phyloP scores from a whole-genome alignment of 2,888 invertebrate species.

The Oscheius onirici region DNA sequence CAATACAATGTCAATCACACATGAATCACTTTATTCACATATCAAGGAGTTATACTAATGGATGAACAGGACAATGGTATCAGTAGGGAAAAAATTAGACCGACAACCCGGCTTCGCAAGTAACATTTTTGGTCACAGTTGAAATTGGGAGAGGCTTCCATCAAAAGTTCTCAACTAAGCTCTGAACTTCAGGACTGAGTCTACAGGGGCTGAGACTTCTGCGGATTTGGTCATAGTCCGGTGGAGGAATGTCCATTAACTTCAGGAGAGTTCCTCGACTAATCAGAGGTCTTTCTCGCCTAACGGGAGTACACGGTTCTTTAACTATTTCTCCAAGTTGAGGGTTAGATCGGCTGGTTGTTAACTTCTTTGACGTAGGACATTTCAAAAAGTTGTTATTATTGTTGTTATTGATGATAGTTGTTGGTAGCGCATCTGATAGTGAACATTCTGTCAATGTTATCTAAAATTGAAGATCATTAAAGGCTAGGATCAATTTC shows the following conservation, averaged over 20 bases:
- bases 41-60: too few relatives aligned
- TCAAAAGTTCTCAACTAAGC: slow-evolving; percentile 5
- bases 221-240: slow-evolving; percentile 17
- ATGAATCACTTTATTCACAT: too few relatives aligned
- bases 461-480: slow-evolving; percentile 1
- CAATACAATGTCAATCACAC: too few relatives aligned
- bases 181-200: slow-evolving; percentile 23
- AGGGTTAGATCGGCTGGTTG: slow-evolving; percentile 18
- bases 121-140: too few relatives aligned
- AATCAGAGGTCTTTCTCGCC: not conserved
- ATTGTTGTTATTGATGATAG: slow-evolving; percentile 8
- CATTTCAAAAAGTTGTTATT: slow-evolving; percentile 27
- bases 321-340: not conserved
- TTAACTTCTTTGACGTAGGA: slow-evolving; percentile 18
- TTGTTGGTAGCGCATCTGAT: not conserved
- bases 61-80: too few relatives aligned
- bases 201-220: slow-evolving; percentile 23
- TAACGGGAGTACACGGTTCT: not conserved
- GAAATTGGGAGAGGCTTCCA: too few relatives aligned
- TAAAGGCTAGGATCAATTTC: not conserved
- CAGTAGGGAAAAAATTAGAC: too few relatives aligned
- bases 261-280: slow-evolving; percentile 8
- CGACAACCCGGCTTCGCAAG: too few relatives aligned
- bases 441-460: slow-evolving; percentile 7
- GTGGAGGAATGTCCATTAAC: slow-evolving; percentile 18